Percentiles rank a stretch among this genome's conserved stretches.
Conservation (phyloP, 2,113 vertebrate species). For the Naja naja region DNA sequence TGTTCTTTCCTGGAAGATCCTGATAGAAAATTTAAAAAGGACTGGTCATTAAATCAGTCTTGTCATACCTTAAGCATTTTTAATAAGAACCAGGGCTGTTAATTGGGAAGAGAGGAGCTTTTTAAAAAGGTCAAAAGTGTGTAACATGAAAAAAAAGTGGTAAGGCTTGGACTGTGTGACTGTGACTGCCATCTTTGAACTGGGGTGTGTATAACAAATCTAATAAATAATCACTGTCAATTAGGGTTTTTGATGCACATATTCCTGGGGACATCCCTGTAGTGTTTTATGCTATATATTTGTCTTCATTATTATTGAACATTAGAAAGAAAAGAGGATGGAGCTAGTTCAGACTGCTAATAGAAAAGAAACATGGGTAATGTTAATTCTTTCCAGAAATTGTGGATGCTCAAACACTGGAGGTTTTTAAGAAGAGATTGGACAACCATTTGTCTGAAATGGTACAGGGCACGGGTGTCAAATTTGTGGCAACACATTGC, state of each 20-base stretch:
- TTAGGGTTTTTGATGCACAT: neutral
- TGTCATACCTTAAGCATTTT: conserved; percentile 34
- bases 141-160: neutral
- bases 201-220: neutral
- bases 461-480: too few relatives aligned
- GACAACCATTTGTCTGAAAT: neutral
- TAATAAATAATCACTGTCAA: neutral
- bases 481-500: too few relatives aligned
- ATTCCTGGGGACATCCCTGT: neutral
- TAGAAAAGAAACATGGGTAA: neutral
- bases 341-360: accelerated
- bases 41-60: conserved; percentile 46
- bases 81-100: neutral
- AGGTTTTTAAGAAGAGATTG: neutral
- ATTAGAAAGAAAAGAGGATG: conserved; percentile 13
- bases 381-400: neutral
- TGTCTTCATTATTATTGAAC: conserved; percentile 33
- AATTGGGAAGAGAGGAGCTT: neutral
- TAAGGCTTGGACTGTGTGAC: neutral
- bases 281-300: conserved; percentile 48
- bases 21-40: conserved; percentile 23
- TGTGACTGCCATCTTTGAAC: neutral
- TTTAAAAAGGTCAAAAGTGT: neutral
- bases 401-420: neutral
- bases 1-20: conserved; percentile 47